These are phyloP conservation scores for Ichneumoninae sp. DNA, from an alignment of 2,888 invertebrate genomes.

Conservation along the genomic window DNA sequence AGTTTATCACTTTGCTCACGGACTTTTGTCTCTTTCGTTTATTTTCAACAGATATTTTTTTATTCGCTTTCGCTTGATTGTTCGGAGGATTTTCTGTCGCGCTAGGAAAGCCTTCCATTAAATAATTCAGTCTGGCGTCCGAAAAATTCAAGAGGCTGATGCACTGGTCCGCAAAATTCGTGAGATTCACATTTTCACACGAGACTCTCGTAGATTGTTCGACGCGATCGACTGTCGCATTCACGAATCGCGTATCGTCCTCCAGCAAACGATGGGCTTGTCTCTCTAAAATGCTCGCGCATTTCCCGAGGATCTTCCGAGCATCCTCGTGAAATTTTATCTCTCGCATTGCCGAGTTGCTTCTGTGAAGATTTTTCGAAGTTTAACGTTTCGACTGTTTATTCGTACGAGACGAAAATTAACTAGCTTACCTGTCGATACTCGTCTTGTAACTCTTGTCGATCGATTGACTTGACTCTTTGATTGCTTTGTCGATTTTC, in stretches of 20 bases:
- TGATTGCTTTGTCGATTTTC: conserved; percentile 59
- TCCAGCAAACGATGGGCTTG: conserved; percentile 52
- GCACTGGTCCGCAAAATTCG: conserved; percentile 13
- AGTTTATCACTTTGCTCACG: conserved; percentile 38
- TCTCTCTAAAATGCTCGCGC: conserved; percentile 64
- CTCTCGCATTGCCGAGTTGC: conserved; percentile 56
- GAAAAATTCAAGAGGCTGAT: conserved; percentile 30
- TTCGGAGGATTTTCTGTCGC: conserved; percentile 7
- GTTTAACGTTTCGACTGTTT: background rate
- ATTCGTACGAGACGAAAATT: background rate
- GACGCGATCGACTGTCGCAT: conserved; percentile 9
- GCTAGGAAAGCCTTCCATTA: conserved; percentile 43
- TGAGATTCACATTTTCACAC: background rate
- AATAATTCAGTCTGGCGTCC: conserved; percentile 43
- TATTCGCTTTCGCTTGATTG: conserved; percentile 32
- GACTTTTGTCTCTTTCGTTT: conserved; percentile 37
- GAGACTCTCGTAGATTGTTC: background rate
- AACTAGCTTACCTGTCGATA: conserved; percentile 52
- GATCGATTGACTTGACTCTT: conserved; percentile 52
- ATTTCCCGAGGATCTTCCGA: conserved; percentile 57
- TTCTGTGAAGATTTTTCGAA: conserved; percentile 36
- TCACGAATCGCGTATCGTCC: conserved; percentile 52
- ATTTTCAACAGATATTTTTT: conserved; percentile 25
- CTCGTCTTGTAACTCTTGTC: conserved; percentile 47
- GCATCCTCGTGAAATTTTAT: conserved; percentile 66